Conservation (phyloP, 2,797 vertebrate species). For the Sylvia borin region DNA sequence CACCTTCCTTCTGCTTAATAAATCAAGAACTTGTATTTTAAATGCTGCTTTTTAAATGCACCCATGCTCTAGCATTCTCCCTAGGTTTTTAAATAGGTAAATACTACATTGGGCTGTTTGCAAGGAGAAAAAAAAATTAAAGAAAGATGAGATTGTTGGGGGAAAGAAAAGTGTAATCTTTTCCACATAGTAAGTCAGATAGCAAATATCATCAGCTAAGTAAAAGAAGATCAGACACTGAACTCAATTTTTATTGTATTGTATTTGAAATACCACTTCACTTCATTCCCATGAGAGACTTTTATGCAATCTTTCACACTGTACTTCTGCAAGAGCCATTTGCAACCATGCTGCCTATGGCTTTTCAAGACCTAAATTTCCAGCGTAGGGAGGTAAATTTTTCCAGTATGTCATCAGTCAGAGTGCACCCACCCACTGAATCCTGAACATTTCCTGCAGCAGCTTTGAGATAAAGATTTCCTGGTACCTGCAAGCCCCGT, state of each 20-base stretch:
- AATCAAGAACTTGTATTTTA: not conserved
- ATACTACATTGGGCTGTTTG: not conserved
- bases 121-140: not conserved
- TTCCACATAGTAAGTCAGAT: not conserved
- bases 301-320: not conserved
- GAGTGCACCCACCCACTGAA: not conserved
- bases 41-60: not conserved
- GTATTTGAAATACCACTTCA: constrained; percentile 9
- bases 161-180: not conserved
- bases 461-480: not conserved
- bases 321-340: constrained; percentile 35
- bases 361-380: constrained; percentile 11
- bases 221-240: constrained; percentile 4
- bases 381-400: not conserved
- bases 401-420: not conserved
- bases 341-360: not conserved
- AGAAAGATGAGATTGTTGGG: not conserved
- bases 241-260: constrained; percentile 29
- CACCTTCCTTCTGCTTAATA: not conserved
- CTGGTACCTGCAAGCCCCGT: not conserved
- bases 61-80: not conserved
- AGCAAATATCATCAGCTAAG: not conserved
- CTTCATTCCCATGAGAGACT: not conserved
- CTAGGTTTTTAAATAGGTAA: not conserved
- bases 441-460: not conserved